phyloP scores from a whole-genome alignment of 2,888 invertebrate species.

The Marronus borbonicus region DNA sequence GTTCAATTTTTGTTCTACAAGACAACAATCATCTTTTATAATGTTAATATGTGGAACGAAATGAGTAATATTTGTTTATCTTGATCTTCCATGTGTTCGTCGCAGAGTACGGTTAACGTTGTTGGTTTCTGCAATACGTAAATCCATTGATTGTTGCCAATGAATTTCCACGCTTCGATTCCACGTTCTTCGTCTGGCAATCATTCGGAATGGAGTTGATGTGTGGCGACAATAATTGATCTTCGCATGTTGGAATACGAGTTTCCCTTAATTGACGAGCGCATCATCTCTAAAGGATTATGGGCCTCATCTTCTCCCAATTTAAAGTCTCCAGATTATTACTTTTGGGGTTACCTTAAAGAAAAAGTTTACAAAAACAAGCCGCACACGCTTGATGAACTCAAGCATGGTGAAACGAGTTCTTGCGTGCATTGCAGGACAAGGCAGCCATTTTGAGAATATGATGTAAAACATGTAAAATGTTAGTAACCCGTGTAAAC shows the following conservation, averaged over 20 bases:
- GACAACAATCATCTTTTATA: constrained; percentile 51
- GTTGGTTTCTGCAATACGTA: constrained; percentile 50
- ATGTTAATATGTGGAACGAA: constrained; percentile 49
- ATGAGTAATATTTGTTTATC: constrained; percentile 34
- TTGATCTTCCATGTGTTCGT: constrained; percentile 50
- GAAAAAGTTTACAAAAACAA: too few species aligned
- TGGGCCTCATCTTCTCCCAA: too few species aligned
- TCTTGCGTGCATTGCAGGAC: too few species aligned
- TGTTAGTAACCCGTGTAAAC: too few species aligned
- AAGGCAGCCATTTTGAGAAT: too few species aligned
- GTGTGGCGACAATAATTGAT: neutral
- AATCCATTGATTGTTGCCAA: constrained; percentile 52
- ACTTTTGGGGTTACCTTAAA: too few species aligned
- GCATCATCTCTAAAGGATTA: too few species aligned
- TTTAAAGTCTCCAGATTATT: too few species aligned
- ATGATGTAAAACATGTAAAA: too few species aligned
- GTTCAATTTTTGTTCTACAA: constrained; percentile 40
- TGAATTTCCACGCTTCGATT: constrained; percentile 53
- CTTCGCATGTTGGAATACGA: neutral
- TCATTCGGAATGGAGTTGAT: constrained; percentile 2
- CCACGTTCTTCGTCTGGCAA: constrained; percentile 49
- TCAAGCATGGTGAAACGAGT: too few species aligned
- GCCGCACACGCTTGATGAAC: too few species aligned
- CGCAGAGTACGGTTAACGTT: constrained; percentile 50
- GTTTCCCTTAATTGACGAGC: too few species aligned